Conservation (phyloP, 2,113 vertebrate genomes). For the Forbesichthys agassizii region DNA sequence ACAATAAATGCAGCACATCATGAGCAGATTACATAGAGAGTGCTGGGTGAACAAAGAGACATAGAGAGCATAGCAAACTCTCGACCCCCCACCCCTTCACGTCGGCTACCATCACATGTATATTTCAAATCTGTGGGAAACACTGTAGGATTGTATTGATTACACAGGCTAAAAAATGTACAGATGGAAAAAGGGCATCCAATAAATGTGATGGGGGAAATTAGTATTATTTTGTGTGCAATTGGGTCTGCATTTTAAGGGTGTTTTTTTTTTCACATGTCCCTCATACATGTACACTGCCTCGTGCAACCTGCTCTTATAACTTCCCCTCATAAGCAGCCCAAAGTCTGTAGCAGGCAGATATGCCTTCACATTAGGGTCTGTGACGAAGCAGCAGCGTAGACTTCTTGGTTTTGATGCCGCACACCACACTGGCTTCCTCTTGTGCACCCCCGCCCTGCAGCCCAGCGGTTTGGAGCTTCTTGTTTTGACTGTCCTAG, state of each 20-base stretch:
- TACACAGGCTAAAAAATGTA: no score
- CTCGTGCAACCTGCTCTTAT: slow-evolving; percentile 6
- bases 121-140: no score
- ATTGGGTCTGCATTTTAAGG: neutral
- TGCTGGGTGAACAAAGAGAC: no score
- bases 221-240: neutral
- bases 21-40: no score
- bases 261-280: neutral
- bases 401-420: slow-evolving; percentile 44
- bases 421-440: slow-evolving; percentile 43
- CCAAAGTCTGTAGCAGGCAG: slow-evolving; percentile 29
- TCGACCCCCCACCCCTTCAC: no score
- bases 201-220: neutral
- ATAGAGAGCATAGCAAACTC: no score
- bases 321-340: slow-evolving; percentile 32
- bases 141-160: no score
- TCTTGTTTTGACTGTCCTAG: slow-evolving; percentile 10
- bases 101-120: no score
- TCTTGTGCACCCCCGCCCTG: slow-evolving; percentile 46
- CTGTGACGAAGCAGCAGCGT: slow-evolving; percentile 3
- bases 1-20: no score
- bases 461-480: neutral
- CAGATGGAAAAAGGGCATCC: neutral
- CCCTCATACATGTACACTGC: neutral
- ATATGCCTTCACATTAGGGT: slow-evolving; percentile 28